Base-by-base conservation (phyloP, 1,140 invertebrate genomes). In the Schlechtendalia chinensis region DNA sequence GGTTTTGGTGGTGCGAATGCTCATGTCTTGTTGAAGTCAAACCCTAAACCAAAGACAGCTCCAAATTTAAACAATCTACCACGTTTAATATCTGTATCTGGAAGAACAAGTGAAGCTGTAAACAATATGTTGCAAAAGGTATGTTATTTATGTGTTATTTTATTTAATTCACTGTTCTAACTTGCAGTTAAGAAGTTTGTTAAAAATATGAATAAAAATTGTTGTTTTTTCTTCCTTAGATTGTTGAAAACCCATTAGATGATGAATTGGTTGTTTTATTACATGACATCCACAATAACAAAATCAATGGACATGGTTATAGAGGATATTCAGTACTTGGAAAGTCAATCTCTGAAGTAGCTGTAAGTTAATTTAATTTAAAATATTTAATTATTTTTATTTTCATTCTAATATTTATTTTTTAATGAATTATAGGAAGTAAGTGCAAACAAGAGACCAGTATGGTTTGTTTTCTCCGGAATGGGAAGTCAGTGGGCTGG, bases 1-100 rank as follows among this genome's bases (percentile, higher is more conserved):
- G 97, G 97, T 24, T 98, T 98, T 87, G 97, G 97, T 80, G 97
- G 97, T 69, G 94, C 96, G 29, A 99, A 99, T 87, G 96, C 94
- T 19, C 97, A 98, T 86, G 86, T 95, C 0, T 87, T 99, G 75
- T 87, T 98, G 0, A 91, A 92, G 83, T 92, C 92, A 1, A 93
- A 94, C 84, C 89, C 90, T 0, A 93, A 93, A 84, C 89, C 89
- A 27, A 92, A 93, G 85, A 83, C 86, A 6, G 86, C 88, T 1
- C 86, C 89, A 19, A 84, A 88, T 32, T 87, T 87, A 58, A 86
- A 86, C 10, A 85, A 84, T 6, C 83, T 90, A 65, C 93, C 92
- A 4, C 90, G 94, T 81, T 87, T 98, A 11, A 88, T 96, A 24
- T 87, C 91, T 6, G 91, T 93, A 71, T 94, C 93, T 19, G 96